These are phyloP conservation scores for Mus pahari DNA, from an alignment of 2,113 vertebrate species.

Conservation along the genomic window DNA sequence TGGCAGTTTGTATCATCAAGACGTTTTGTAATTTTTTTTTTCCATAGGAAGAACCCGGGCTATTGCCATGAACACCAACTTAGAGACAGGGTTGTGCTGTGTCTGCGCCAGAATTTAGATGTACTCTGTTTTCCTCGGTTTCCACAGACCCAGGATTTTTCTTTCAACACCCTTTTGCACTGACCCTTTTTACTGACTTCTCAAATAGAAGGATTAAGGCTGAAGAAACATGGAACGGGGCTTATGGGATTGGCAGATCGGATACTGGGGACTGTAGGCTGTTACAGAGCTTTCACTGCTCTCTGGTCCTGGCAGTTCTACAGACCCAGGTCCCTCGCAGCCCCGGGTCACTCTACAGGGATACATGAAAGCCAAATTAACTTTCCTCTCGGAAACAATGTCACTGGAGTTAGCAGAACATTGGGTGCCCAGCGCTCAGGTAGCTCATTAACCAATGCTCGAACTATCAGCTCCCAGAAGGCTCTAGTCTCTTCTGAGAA, in stretches of 20 bases:
- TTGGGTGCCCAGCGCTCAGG: neutral
- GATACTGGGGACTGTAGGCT: neutral
- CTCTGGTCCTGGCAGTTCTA: constrained; percentile 8
- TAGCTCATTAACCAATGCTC: constrained; percentile 14
- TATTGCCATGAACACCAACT: constrained; percentile 8
- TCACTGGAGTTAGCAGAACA: constrained; percentile 10
- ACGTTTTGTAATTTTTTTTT: constrained; percentile 47
- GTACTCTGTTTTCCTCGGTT: constrained; percentile 65
- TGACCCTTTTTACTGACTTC: constrained; percentile 78
- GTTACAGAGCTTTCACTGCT: neutral
- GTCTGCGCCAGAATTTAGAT: constrained; percentile 67
- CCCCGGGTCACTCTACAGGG: neutral
- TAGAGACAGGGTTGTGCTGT: constrained; percentile 69
- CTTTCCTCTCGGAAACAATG: neutral
- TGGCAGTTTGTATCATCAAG: constrained; percentile 36
- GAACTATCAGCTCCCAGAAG: neutral
- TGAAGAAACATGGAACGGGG: constrained; percentile 39
- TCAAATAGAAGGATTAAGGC: constrained; percentile 70
- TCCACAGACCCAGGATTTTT: constrained; percentile 60
- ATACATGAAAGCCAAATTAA: neutral
- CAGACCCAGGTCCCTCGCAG: neutral
- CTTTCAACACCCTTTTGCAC: constrained; percentile 63
- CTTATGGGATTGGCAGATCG: constrained; percentile 38
- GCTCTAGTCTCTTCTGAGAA: constrained; percentile 35
- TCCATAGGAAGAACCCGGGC: constrained; percentile 49